These are phyloP conservation scores for Mastomys natalensis DNA, from an alignment of 2,113 vertebrate genomes.

Conservation along the genomic window DNA sequence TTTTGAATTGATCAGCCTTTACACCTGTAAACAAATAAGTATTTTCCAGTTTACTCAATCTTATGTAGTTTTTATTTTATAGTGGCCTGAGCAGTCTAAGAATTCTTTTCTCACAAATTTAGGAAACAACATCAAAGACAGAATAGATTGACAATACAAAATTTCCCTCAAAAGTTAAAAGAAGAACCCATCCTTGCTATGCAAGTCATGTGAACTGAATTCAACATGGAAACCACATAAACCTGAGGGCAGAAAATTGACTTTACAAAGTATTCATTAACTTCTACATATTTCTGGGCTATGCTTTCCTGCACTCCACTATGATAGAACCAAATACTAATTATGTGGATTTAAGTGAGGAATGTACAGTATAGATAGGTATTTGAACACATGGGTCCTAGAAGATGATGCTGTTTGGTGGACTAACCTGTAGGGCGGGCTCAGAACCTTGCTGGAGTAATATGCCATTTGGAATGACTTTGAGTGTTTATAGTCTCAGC, in stretches of 20 bases:
- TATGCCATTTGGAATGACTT: too few relatives aligned
- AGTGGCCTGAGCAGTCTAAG: background rate
- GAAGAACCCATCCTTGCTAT: background rate
- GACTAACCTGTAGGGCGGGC: background rate
- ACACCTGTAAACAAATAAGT: background rate
- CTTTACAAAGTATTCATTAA: background rate
- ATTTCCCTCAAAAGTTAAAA: background rate
- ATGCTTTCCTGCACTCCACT: background rate
- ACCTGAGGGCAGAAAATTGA: background rate
- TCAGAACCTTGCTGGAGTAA: background rate
- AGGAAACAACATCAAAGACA: background rate
- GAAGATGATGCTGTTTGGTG: background rate
- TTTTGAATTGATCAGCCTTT: background rate
- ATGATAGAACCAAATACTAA: background rate
- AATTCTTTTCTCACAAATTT: background rate
- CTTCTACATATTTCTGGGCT: background rate
- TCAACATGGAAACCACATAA: background rate
- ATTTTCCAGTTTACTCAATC: background rate
- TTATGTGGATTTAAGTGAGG: background rate
- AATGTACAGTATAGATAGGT: background rate
- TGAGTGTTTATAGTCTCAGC: background rate
- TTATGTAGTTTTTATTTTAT: background rate
- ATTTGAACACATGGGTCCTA: background rate
- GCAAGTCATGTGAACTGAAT: background rate
- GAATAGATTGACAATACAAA: background rate